A percentile compares a stretch with the other conserved stretches of the same genome.
phyloP scores from a whole-genome alignment of 2,797 vertebrate genomes.

The Moxostoma hubbsi region DNA sequence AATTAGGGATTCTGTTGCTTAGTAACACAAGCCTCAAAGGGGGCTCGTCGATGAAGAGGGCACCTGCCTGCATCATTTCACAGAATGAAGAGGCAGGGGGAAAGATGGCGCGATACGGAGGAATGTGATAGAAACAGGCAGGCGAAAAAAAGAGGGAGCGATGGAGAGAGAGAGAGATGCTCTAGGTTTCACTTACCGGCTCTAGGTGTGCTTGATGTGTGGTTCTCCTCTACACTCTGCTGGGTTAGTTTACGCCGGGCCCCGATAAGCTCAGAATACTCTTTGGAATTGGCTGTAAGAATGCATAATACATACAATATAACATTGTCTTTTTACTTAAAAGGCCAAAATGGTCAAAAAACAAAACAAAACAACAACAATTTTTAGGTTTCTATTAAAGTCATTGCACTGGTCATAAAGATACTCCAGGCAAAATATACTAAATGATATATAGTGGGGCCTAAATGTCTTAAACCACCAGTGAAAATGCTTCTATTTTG shows the following conservation, averaged over 20 bases:
- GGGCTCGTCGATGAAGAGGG: slow-evolving; percentile 65
- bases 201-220: slow-evolving; percentile 63
- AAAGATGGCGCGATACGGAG: slow-evolving; percentile 17
- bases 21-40: slow-evolving; percentile 76
- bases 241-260: slow-evolving; percentile 67
- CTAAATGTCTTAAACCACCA: no score
- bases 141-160: not conserved
- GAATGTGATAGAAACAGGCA: slow-evolving; percentile 6
- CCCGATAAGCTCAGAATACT: slow-evolving; percentile 55
- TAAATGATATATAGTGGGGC: no score
- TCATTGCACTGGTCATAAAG: not conserved
- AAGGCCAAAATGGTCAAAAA: not conserved
- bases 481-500: no score
- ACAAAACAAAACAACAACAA: not conserved
- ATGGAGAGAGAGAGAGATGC: not conserved
- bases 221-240: slow-evolving; percentile 65
- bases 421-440: not conserved
- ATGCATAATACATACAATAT: not conserved
- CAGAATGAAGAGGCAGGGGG: slow-evolving; percentile 58
- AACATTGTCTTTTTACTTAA: not conserved
- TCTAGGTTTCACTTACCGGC: slow-evolving; percentile 64
- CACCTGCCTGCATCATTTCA: slow-evolving; percentile 66
- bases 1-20: slow-evolving; percentile 77
- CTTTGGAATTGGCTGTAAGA: slow-evolving; percentile 47
- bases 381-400: not conserved